Percentiles rank a stretch among this genome's conserved stretches.
Evolutionary conservation across 2,797 vertebrate genomes (phyloP).

Genomic region (Ammospiza maritima): DNA sequence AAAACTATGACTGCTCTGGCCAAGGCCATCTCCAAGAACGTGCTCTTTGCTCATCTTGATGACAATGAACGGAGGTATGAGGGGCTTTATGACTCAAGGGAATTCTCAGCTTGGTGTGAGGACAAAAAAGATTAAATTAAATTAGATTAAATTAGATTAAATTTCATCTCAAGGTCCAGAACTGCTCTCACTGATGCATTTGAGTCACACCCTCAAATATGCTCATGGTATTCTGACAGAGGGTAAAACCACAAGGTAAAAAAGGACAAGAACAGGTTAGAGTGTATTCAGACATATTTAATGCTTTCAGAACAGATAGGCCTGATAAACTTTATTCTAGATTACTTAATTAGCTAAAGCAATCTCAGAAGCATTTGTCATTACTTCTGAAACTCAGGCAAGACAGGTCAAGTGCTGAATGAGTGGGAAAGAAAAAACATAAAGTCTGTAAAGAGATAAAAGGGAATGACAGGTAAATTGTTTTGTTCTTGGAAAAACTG

Average conservation of each 20-base stretch:
- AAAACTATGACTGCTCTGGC: slow-evolving; percentile 98
- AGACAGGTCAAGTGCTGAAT: neutral
- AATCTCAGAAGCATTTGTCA: neutral
- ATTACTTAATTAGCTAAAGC: neutral
- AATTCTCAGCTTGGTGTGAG: neutral
- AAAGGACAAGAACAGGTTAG: neutral
- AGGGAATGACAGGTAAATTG: neutral
- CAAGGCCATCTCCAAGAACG: slow-evolving; percentile 96
- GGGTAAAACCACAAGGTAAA: neutral
- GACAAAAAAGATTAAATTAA: neutral
- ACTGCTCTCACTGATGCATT: neutral
- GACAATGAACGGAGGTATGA: slow-evolving; percentile 96
- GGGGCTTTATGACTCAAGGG: neutral
- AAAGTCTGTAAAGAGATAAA: neutral
- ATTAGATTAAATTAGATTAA: neutral
- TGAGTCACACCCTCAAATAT: neutral
- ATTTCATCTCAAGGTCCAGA: neutral
- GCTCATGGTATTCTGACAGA: neutral
- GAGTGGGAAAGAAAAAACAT: neutral
- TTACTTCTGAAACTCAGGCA: neutral
- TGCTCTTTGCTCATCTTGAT: slow-evolving; percentile 95
- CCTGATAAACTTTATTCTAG: neutral
- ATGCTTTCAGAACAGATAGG: neutral
- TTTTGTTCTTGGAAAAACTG: slow-evolving; percentile 17
- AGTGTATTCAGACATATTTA: neutral